Base-by-base conservation (phyloP, 2,113 vertebrate species). In the Formicarius rufipectus region DNA sequence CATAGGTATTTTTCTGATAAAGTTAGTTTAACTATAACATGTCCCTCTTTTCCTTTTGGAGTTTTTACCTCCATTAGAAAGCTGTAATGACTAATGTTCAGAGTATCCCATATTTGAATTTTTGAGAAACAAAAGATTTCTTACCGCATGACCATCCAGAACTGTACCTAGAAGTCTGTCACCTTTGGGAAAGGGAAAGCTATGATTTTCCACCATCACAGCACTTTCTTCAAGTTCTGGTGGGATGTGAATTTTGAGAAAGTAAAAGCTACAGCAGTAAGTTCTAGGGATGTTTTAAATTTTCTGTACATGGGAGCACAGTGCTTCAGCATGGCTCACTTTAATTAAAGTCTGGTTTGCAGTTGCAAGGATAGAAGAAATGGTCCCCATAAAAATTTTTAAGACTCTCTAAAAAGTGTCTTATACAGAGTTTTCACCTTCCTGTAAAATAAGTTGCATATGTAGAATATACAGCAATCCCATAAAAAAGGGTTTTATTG, bases 281-380 rank as follows among this genome's bases (percentile, higher is more conserved):
- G 33, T 79, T 50, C 74, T 50, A 90, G 76, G 78, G 44, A 31
- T 8, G 21, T 72, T 93, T 96, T 74, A 93, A 81, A 60, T 89
- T 88, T 92, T 90, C 64, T 81, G 2, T 92, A 64, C 20, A 22
- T 90, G 35, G 84, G 64, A 87, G 68, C 72, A 55, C 35, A 77
- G 75, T 88, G 39, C n/a, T n/a, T n/a, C 30, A 81, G 33, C 28
- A 30, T 60, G 56, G 59, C 22, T 95, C 94, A 59, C 90, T 93
- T 95, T 95, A 96, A 96, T 97, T 94, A 86, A 94, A 88, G 22
- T 68, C 72, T 68, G 53, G 47, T 92, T 96, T 91, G 68, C 55
- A 86, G 33, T 81, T 90, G 73, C 63, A 80, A 79, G 76, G 47
- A 18, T 59, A 86, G 82, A 90, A 84, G 90, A 95, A 95, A 96